These are phyloP conservation scores for Barbus barbus DNA, from an alignment of 2,113 vertebrate genomes.

Conservation along the genomic window DNA sequence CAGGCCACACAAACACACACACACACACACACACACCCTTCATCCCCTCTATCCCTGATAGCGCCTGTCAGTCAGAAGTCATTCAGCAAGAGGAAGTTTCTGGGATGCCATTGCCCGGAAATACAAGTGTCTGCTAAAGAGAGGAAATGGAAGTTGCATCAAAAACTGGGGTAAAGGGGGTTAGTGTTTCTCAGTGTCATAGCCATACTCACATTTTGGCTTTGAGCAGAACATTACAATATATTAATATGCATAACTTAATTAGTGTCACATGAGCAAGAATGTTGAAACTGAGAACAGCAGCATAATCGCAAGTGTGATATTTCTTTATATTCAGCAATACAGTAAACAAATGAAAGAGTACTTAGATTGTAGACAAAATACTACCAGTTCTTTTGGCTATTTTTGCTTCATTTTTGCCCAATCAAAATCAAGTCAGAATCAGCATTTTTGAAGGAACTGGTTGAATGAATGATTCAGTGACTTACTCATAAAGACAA, in stretches of 20 bases:
- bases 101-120: background rate
- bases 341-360: background rate
- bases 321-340: background rate
- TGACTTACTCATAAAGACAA: background rate
- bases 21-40: conserved; percentile 18
- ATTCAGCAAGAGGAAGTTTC: conserved; percentile 11
- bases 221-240: background rate
- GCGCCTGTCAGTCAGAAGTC: conserved; percentile 3
- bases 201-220: background rate
- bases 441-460: background rate
- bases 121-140: conserved; percentile 5
- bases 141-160: background rate
- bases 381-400: background rate
- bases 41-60: conserved; percentile 17
- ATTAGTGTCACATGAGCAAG: background rate
- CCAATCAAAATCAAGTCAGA: background rate
- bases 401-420: background rate
- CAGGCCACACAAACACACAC: conserved; percentile 33
- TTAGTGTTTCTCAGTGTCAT: no score
- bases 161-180: background rate
- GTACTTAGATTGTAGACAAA: background rate
- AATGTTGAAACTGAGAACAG: background rate
- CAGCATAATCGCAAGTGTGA: background rate
- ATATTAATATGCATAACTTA: background rate
- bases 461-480: background rate